Evolutionary conservation across 2,888 invertebrate species (phyloP).

Genomic region (Fragum fragum): DNA sequence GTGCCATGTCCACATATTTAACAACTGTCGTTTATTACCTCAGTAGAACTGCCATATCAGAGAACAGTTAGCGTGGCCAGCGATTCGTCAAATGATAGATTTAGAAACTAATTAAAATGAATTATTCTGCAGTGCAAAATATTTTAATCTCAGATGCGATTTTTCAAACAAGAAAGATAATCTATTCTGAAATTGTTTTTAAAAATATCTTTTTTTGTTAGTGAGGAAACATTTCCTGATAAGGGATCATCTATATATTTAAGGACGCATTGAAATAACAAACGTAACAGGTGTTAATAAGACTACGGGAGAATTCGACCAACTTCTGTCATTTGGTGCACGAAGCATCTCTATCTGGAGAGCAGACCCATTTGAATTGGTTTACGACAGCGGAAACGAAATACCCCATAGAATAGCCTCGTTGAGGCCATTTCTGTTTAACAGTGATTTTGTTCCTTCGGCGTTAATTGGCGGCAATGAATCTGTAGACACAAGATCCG

Average conservation of each 20-base stretch:
- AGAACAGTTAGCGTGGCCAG: too few relatives aligned
- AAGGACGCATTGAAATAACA: slow-evolving; percentile 71
- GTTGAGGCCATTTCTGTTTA: slow-evolving; percentile 65
- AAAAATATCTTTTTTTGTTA: too few relatives aligned
- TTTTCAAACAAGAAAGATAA: too few relatives aligned
- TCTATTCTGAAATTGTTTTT: too few relatives aligned
- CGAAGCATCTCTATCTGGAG: slow-evolving; percentile 71
- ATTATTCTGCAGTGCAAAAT: too few relatives aligned
- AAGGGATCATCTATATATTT: slow-evolving; percentile 20
- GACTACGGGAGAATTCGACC: slow-evolving; percentile 61
- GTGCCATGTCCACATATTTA: too few relatives aligned
- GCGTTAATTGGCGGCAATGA: slow-evolving; percentile 11
- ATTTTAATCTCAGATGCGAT: too few relatives aligned
- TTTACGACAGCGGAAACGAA: slow-evolving; percentile 71
- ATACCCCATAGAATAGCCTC: slow-evolving; percentile 51
- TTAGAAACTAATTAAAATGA: too few relatives aligned
- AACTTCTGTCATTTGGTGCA: slow-evolving; percentile 70
- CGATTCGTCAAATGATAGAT: too few relatives aligned
- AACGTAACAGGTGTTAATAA: slow-evolving; percentile 58
- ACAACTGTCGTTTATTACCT: not conserved
- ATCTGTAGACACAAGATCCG: slow-evolving; percentile 69
- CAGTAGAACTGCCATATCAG: too few relatives aligned
- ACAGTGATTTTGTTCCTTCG: slow-evolving; percentile 44
- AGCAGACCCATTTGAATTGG: slow-evolving; percentile 63
- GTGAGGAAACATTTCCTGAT: too few relatives aligned